These are phyloP conservation scores for Pseudopipra pipra DNA, from an alignment of 2,113 vertebrate species.

Conservation along the genomic window DNA sequence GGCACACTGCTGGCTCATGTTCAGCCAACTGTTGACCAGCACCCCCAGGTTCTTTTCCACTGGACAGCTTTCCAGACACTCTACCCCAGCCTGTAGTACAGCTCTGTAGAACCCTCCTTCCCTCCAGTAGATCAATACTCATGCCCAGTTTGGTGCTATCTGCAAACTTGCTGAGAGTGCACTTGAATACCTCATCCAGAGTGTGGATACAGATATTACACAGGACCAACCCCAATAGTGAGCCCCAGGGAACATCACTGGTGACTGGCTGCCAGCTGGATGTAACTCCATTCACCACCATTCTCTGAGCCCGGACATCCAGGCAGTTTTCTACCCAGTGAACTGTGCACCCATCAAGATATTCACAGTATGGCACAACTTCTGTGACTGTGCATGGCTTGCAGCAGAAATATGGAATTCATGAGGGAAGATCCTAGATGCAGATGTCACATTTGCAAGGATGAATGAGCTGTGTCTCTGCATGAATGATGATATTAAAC, in stretches of 20 bases:
- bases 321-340: background rate
- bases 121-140: background rate
- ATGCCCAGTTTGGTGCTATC: background rate
- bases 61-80: background rate
- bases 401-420: background rate
- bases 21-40: background rate
- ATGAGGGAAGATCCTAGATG: background rate
- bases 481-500: background rate
- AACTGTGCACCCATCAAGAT: background rate
- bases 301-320: background rate
- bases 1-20: background rate
- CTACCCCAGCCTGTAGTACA: too few relatives aligned
- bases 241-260: background rate
- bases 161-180: background rate
- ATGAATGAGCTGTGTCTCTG: background rate
- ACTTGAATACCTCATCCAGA: background rate
- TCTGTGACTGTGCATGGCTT: background rate
- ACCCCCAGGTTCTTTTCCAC: fast-evolving
- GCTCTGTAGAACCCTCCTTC: background rate
- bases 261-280: background rate
- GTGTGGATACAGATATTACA: background rate
- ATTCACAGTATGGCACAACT: background rate
- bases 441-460: background rate
- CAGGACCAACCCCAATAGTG: background rate
- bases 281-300: background rate